These are phyloP conservation scores for Andricus curvator DNA, from an alignment of 2,888 invertebrate genomes.

Conservation along the genomic window DNA sequence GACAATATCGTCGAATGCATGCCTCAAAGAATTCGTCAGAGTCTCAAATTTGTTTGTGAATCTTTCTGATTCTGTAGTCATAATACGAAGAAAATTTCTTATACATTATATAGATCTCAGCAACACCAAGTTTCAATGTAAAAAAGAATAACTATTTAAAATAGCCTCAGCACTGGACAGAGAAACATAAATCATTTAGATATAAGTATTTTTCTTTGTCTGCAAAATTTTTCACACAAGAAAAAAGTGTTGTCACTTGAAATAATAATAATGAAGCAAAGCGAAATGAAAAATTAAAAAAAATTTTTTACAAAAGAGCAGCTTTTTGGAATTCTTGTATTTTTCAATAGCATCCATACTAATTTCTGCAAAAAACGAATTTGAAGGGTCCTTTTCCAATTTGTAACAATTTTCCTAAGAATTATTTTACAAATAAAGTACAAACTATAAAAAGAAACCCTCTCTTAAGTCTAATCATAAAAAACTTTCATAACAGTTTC, in stretches of 20 bases:
- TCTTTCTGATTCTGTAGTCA: not conserved
- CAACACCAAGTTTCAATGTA: not conserved
- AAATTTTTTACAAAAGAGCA: not conserved
- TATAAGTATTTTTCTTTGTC: not conserved
- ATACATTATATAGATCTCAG: not conserved
- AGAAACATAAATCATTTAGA: not conserved
- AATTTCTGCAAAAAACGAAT: not conserved
- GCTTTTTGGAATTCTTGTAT: not conserved
- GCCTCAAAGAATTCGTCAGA: not conserved
- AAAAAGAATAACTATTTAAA: not conserved
- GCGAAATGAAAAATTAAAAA: not conserved
- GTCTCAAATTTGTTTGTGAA: not conserved
- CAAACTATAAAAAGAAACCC: too few species aligned
- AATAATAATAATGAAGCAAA: not conserved
- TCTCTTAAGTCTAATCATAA: too few species aligned
- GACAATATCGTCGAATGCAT: conserved; percentile 31
- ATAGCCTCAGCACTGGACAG: not conserved
- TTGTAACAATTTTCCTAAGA: too few species aligned
- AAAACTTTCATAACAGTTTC: too few species aligned
- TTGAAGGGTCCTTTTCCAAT: not conserved
- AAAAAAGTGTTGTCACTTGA: not conserved
- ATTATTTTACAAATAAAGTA: too few species aligned
- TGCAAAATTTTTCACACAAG: not conserved
- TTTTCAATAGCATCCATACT: not conserved
- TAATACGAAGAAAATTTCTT: not conserved